Evolutionary conservation across 2,797 vertebrate genomes (phyloP), one percentile per base, ranked within the genome.

Genomic region (Rhinichthys osculus): DNA sequence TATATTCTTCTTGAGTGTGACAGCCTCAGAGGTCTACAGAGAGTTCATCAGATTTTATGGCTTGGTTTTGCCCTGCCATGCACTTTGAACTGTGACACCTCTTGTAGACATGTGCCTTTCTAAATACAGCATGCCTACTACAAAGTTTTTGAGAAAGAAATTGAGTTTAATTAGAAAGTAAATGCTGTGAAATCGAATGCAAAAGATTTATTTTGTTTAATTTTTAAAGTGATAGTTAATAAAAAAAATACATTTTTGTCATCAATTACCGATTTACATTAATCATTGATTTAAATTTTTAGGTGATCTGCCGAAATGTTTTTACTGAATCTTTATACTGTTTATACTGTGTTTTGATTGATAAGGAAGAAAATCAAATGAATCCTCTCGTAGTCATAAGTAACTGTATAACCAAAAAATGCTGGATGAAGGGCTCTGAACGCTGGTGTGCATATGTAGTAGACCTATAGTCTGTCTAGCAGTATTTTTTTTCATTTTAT

Each of bases 31-130:
- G n/a, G 44, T 81, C 27, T 69, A 35, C 30, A 38, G 62, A 50
- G 44, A 70, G 64, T 81, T 81, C 44, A 38, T 47, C 4, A 0
- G 42, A 50, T 17, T 74, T 74, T 30, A 44, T 35, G 19, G 30
- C 30, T 38, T 69, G 64, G 30, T 16, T 50, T 81, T 67, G 27
- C 76, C 76, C 76, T n/a, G 76, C 59, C 23, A 17, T 59, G 64
- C 64, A 66, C 64, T 66, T 64, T 64, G 52, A 57, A 77, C 74
- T 77, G 52, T 9, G 52, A 77, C 52, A 77, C 21, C 74, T 78
- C 35, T 14, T 78, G 52, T 38, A 17, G 74, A 27, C 74, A 59
- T 59, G 52, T 59, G 73, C 52, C 52, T 40, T 59, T 78, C 52
- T 78, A 59, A 78, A 78, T 78, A 16, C 21, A 78, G 76, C 35